Percentiles rank a stretch among this genome's conserved stretches.
These are phyloP conservation scores for Hippocampus comes DNA, from an alignment of 2,113 vertebrate genomes.

Conservation along the genomic window DNA sequence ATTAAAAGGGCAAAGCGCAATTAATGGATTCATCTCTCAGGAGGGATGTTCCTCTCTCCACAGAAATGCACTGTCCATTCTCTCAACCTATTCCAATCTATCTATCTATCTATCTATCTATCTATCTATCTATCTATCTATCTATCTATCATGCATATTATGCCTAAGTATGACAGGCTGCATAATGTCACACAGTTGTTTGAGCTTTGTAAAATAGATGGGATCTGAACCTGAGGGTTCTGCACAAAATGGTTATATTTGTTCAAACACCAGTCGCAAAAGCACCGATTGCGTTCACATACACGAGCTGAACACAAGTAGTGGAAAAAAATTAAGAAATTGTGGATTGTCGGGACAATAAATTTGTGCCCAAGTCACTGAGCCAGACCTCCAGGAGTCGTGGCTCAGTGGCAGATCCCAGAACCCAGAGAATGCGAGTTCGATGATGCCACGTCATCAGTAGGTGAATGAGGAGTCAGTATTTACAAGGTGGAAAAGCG, in stretches of 20 bases:
- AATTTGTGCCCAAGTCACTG: slow-evolving; percentile 19
- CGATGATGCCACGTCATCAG: too few species aligned
- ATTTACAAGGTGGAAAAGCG: too few species aligned
- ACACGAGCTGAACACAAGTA: slow-evolving; percentile 10
- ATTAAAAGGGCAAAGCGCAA: slow-evolving; percentile 70
- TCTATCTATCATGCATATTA: slow-evolving; percentile 13
- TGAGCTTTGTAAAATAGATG: slow-evolving; percentile 57
- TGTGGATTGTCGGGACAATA: slow-evolving; percentile 11
- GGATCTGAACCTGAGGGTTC: slow-evolving; percentile 44
- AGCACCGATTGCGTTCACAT: slow-evolving; percentile 34
- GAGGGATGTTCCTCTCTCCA: slow-evolving; percentile 36
- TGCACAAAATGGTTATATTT: slow-evolving; percentile 59
- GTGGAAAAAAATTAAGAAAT: slow-evolving; percentile 31
- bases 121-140: not conserved
- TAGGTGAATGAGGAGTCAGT: too few species aligned
- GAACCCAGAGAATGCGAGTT: too few species aligned
- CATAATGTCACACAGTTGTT: slow-evolving; percentile 35
- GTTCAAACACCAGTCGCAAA: slow-evolving; percentile 64
- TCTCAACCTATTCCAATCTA: slow-evolving; percentile 13
- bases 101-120: not conserved
- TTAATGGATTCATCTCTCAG: slow-evolving; percentile 69
- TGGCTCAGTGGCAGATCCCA: too few species aligned
- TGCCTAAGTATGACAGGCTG: slow-evolving; percentile 23
- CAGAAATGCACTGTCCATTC: slow-evolving; percentile 23
- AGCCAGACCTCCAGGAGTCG: too few species aligned